A percentile compares a stretch with the other conserved stretches of the same genome.
Evolutionary conservation across 2,888 invertebrate genomes (phyloP).

Genomic region (Drosophila longiperda): DNA sequence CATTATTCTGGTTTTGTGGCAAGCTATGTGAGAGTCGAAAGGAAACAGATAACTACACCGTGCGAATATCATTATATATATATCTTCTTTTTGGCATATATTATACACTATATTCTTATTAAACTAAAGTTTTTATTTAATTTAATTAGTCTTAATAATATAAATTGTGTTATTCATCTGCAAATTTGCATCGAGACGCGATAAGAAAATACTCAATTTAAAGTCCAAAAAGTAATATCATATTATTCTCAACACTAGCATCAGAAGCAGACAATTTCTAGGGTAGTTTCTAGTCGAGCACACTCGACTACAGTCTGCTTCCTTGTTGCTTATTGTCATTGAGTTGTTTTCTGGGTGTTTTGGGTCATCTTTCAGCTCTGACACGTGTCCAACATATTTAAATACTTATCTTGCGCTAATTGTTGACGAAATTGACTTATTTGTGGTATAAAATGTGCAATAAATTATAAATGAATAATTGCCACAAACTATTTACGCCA

Average conservation of each 20-base stretch:
- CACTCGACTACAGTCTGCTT: not conserved
- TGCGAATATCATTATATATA: no score
- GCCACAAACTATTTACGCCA: not conserved
- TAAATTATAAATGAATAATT: not conserved
- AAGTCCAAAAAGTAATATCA: not conserved
- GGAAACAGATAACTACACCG: not conserved
- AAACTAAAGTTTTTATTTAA: no score
- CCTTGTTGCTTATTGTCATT: not conserved
- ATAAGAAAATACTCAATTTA: no score
- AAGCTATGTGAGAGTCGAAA: not conserved
- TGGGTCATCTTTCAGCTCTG: conserved; percentile 20
- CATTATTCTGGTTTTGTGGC: not conserved
- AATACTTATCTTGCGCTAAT: not conserved
- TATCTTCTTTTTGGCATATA: no score
- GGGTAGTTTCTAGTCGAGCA: not conserved
- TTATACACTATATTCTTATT: no score
- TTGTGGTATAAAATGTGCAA: not conserved
- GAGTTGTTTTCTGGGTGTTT: conserved; percentile 6
- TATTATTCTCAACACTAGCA: not conserved
- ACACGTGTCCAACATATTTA: not conserved
- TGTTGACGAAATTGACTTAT: not conserved
- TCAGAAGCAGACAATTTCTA: not conserved
- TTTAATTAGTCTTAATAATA: no score
- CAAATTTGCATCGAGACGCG: no score
- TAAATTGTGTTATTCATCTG: no score